Percentiles rank a stretch among this genome's conserved stretches.
Conservation (phyloP, 1,140 invertebrate species). For the Venturia canescens region DNA sequence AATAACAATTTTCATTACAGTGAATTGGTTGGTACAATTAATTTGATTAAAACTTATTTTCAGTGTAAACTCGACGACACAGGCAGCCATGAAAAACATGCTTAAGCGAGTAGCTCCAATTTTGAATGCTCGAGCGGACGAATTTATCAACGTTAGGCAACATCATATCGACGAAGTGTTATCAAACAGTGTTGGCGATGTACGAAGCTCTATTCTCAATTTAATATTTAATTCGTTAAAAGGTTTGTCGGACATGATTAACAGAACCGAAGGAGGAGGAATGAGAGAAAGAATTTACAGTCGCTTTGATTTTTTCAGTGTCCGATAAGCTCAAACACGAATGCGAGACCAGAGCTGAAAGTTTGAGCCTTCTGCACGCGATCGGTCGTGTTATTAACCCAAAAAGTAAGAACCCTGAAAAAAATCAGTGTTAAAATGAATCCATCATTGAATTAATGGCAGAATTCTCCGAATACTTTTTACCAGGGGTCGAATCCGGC, state of each 20-base stretch:
- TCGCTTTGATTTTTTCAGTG: conserved; percentile 49
- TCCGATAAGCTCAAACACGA: conserved; percentile 59
- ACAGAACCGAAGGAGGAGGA: not conserved
- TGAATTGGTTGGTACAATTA: not conserved
- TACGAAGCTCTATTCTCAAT: conserved; percentile 84
- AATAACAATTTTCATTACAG: not conserved
- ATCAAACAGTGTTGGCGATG: conserved; percentile 83
- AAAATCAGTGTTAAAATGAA: not conserved
- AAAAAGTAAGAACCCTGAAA: conserved; percentile 78
- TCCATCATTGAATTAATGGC: not conserved
- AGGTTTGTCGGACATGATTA: conserved; percentile 73
- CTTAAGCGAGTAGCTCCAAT: conserved; percentile 80
- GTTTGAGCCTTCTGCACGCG: conserved; percentile 83
- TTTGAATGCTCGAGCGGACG: conserved; percentile 75
- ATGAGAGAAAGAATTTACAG: no score
- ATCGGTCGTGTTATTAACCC: conserved; percentile 87
- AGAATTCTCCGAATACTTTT: not conserved
- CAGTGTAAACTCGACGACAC: conserved; percentile 82
- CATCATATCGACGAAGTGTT: conserved; percentile 82
- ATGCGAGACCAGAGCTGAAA: conserved; percentile 80
- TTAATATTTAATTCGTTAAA: conserved; percentile 83
- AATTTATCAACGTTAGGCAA: conserved; percentile 77
- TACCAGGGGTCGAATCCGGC: conserved; percentile 57
- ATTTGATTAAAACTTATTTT: not conserved
- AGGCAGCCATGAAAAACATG: conserved; percentile 81